Evolutionary conservation across 2,113 vertebrate species (phyloP).

Genomic region (Crocuta crocuta): DNA sequence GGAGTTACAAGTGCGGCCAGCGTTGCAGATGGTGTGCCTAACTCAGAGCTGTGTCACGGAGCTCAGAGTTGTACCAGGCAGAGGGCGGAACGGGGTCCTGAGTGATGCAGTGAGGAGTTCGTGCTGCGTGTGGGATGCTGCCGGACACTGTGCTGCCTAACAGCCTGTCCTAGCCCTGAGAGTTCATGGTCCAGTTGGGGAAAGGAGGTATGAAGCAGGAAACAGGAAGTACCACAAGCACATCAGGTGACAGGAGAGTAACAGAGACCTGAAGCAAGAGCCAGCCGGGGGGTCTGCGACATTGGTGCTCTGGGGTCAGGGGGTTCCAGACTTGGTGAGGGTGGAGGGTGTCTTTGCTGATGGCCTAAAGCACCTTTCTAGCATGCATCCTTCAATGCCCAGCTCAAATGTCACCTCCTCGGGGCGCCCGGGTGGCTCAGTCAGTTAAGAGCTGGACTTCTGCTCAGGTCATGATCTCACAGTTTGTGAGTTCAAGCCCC

Average conservation of each 20-base stretch:
- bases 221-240: neutral
- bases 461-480: too few relatives aligned
- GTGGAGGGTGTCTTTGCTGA: neutral
- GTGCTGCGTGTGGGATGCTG: neutral
- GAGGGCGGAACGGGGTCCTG: neutral
- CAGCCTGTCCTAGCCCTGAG: neutral
- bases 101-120: neutral
- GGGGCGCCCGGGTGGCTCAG: too few relatives aligned
- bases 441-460: too few relatives aligned
- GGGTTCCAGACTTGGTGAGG: neutral
- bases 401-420: neutral
- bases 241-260: neutral
- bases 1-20: neutral
- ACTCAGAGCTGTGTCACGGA: neutral
- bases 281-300: neutral
- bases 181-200: neutral
- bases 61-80: neutral
- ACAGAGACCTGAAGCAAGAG: neutral
- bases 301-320: neutral
- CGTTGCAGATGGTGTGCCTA: accelerated
- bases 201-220: neutral
- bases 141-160: neutral
- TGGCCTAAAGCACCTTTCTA: neutral
- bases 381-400: neutral
- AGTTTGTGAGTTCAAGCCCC: too few relatives aligned